Evolutionary conservation across 2,888 invertebrate species (phyloP), one percentile per base, ranked within the genome.

Genomic region (Macrophya alboannulata): DNA sequence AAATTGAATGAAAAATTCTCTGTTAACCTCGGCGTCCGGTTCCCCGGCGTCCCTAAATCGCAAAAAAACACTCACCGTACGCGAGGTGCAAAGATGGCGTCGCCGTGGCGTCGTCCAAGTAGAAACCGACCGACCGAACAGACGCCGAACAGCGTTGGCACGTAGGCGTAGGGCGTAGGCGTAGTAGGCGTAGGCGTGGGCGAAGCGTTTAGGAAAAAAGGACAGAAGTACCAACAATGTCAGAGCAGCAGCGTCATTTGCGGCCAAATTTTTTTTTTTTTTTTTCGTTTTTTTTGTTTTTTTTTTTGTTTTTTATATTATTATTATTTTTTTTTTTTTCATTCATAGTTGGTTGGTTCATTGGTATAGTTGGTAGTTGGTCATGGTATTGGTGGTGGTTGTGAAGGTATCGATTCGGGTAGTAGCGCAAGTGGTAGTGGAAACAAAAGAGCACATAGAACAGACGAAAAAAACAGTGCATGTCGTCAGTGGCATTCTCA

Each of bases 151-250:
- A 55, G 79, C 55, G 55, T 79, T 79, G 79, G 79, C 76, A 76
- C 76, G 76, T 76, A 76, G 76, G 76, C 74, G 74, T 25, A 74
- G 77, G 51, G 55, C 77, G 81, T 62, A 81, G 81, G 82, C 83
- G 81, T 81, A 81, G 83, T 81, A 62, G 83, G 83, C 83, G 83
- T 48, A 83, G 83, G 83, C 83, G 83, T 83, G 68, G 83, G 83
- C 83, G 83, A 83, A 83, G 83, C 83, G 48, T 76, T 83, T 55
- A 48, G 83, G 81, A 65, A 59, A 90, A 92, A 92, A 92, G 92
- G 93, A 93, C 92, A 93, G 92, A 93, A 93, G 93, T 92, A 55
- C 92, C 93, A 93, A 92, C 90, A 93, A 92, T 92, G 93, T 93
- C 91, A 93, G 84, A 85, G 65, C 62, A 85, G 65, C 62, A 74